A percentile compares a stretch with the other conserved stretches of the same genome.
These are phyloP conservation scores for Ectropis grisescens DNA, from an alignment of 1,140 invertebrate genomes.

Conservation along the genomic window DNA sequence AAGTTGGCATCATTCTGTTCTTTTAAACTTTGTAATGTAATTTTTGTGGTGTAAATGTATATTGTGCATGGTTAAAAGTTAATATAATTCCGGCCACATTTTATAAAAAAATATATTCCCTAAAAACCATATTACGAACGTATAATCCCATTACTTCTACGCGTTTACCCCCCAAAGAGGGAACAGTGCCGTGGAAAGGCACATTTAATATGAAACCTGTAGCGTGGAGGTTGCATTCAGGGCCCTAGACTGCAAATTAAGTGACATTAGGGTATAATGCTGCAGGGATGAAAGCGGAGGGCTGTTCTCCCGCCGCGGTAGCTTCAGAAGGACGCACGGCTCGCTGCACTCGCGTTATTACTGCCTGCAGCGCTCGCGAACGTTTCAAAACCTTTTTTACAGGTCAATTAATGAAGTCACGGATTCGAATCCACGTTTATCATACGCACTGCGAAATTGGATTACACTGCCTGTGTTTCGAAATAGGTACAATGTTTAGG, in stretches of 20 bases:
- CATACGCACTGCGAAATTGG: background rate
- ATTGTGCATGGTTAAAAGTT: too few relatives aligned
- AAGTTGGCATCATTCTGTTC: too few relatives aligned
- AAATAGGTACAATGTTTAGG: constrained; percentile 5
- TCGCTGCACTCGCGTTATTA: constrained; percentile 23
- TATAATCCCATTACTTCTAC: constrained; percentile 62
- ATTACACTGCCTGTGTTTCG: background rate
- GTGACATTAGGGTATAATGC: constrained; percentile 67
- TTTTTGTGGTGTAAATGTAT: too few relatives aligned
- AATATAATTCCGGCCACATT: too few relatives aligned
- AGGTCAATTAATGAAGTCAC: background rate
- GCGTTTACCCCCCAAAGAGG: constrained; percentile 61
- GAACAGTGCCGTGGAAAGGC: constrained; percentile 46
- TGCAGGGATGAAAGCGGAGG: constrained; percentile 53
- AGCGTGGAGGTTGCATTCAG: constrained; percentile 64
- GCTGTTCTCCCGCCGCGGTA: constrained; percentile 41
- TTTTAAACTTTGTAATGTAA: too few relatives aligned
- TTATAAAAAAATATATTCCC: too few relatives aligned
- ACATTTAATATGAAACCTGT: constrained; percentile 65
- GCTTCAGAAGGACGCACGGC: too few relatives aligned
- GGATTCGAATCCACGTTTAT: background rate
- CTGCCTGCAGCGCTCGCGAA: background rate
- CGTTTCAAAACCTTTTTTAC: background rate
- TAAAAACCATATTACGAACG: too few relatives aligned
- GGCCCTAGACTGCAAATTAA: constrained; percentile 66